Evolutionary conservation across 2,888 invertebrate genomes (phyloP), one percentile per base, ranked within the genome.

Genomic region (Anticlea derivata): DNA sequence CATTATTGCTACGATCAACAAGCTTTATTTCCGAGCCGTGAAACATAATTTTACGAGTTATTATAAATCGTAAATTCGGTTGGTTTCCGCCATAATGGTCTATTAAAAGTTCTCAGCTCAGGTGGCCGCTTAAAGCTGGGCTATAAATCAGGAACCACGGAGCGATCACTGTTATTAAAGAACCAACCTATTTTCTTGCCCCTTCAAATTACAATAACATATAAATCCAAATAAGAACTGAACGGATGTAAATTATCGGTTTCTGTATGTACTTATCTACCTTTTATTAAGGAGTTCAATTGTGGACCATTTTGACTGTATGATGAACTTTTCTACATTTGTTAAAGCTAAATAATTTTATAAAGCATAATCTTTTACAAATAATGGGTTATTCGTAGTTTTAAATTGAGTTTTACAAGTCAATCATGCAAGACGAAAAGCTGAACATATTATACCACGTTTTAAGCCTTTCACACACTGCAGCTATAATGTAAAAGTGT

Each of bases 71-170:
- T 65, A 63, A 67, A 64, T 63, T 65, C 37, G 56, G 57, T 60
- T 63, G 57, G 58, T 52, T 68, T 63, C 58, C 51, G 51, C 34
- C 50, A 51, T 70, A 67, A 72, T 73, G 63, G 68, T 60, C 61
- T 62, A 68, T 72, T n/a, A 75, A 75, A 75, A 70, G 61, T 63
- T 67, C 58, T 66, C 63, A 69, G 68, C 63, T 68, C 74, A 75
- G 74, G 73, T 77, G 73, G 68, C 55, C 35, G 59, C 59, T 67
- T 71, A 67, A 62, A 58, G 57, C 62, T 11, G 49, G 60, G 43
- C 60, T 46, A 73, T 80, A 75, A 78, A 78, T 80, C 75, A 74
- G 57, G 62, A 56, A 57, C 59, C 45, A 33, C 20, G 44, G 29
- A 39, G 47, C 45, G 55, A 60, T 64, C 61, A 66, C 65, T 70